Evolutionary conservation across 1,140 invertebrate species (phyloP), one percentile per base, ranked within the genome.

Genomic region (Caenorhabditis brenneri): DNA sequence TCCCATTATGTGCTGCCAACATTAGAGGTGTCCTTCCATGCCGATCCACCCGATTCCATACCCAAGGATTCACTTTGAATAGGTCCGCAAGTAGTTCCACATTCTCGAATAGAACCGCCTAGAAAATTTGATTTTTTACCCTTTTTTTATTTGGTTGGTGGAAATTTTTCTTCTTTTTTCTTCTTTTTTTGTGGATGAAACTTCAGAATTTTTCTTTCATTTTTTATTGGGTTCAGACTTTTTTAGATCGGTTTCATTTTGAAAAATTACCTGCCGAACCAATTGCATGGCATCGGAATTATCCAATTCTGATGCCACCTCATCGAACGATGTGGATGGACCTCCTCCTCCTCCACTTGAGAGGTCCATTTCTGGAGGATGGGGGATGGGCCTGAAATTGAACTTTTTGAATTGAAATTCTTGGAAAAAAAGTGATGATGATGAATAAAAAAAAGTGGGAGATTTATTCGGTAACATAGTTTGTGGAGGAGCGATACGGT

Each of bases 41-140:
- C 16, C 60, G n/a, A 53, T 85, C 84, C 9, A 65, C 51, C 48
- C 42, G 42, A 55, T 49, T 48, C 33, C 42, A 36, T 42, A 49
- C 60, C 60, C 79, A 85, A 39, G 84, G 84, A 87, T 94, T 93
- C 29, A 88, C 88, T 88, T 89, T 55, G 48, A 97, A 88, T 42
- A 97, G 91, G 91, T 96, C 95, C 90, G 94, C 93, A 33, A 96
- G 91, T 1, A 97, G 92, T 88, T 96, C 95, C 15, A 94, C 93
- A 90, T 96, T 96, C 91, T 96, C 95, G 95, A 95, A 97, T 27
- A 97, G 91, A 4, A 95, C 95, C 22, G 95, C 95, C 93, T 95
- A 91, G 65, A 84, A 58, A n/a, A n/a, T n/a, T n/a, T n/a, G n/a
- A n/a, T n/a, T n/a, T n/a, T n/a, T n/a, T n/a, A n/a, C n/a, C n/a